These are phyloP conservation scores for Poeciliopsis occidentalis DNA, from an alignment of 2,113 vertebrate species.

Conservation along the genomic window DNA sequence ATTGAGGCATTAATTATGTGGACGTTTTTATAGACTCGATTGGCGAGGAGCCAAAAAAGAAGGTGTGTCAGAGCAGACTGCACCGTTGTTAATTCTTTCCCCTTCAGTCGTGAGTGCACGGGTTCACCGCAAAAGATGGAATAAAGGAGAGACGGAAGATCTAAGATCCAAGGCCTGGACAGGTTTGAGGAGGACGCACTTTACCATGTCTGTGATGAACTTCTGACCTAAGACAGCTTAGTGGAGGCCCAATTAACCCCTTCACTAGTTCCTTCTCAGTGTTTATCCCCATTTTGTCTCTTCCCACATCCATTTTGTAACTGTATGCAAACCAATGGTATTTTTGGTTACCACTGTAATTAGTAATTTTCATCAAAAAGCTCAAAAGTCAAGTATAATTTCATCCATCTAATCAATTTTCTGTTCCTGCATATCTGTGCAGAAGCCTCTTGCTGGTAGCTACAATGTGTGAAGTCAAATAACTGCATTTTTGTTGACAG, in stretches of 20 bases:
- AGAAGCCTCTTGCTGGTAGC: background rate
- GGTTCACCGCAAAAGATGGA: constrained; percentile 58
- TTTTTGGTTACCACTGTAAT: too few species aligned
- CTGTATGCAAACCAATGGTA: background rate
- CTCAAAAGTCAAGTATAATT: background rate
- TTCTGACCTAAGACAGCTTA: constrained; percentile 11
- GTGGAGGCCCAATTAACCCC: constrained; percentile 12
- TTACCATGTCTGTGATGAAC: background rate
- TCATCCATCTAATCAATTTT: background rate
- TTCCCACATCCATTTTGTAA: background rate
- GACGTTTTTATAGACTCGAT: constrained; percentile 71
- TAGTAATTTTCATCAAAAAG: background rate
- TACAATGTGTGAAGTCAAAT: background rate
- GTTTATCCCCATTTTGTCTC: background rate
- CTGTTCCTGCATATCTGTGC: background rate
- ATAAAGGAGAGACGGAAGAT: constrained; percentile 53
- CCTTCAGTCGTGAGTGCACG: constrained; percentile 56
- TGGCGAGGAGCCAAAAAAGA: constrained; percentile 73
- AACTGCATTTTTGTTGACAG: background rate
- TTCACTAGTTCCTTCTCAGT: background rate
- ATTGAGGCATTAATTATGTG: constrained; percentile 75
- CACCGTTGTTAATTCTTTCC: constrained; percentile 68
- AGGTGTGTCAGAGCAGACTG: constrained; percentile 71
- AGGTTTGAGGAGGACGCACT: constrained; percentile 27
- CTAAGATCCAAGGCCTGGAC: constrained; percentile 9